Conservation (phyloP, 2,888 invertebrate species). For the Hermodice carunculata region DNA sequence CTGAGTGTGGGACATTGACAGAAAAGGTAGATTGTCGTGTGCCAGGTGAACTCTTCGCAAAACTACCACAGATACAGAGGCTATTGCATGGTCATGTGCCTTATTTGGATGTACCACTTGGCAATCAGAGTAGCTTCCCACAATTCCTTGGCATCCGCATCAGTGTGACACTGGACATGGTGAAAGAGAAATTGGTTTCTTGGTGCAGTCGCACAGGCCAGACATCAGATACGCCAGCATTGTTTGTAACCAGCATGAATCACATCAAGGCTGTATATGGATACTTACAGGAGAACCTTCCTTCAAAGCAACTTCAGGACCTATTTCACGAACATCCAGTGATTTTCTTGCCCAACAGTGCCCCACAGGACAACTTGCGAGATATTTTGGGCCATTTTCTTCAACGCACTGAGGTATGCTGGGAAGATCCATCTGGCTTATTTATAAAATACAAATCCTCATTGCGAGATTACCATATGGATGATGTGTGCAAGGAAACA, state of each 20-base stretch:
- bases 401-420: slow-evolving; percentile 54
- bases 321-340: slow-evolving; percentile 54
- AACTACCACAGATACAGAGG: slow-evolving; percentile 31
- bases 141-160: slow-evolving; percentile 51
- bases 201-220: slow-evolving; percentile 44
- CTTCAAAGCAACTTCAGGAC: slow-evolving; percentile 49
- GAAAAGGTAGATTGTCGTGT: slow-evolving; percentile 1
- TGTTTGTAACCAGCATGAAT: slow-evolving; percentile 50
- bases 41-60: neutral
- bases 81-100: slow-evolving; percentile 54
- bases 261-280: slow-evolving; percentile 59
- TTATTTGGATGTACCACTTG: slow-evolving; percentile 46
- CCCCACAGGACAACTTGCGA: neutral
- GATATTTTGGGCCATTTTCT: slow-evolving; percentile 16
- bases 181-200: slow-evolving; percentile 47
- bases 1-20: neutral
- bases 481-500: slow-evolving; percentile 21
- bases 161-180: slow-evolving; percentile 41
- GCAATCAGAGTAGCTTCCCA: slow-evolving; percentile 43
- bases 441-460: slow-evolving; percentile 44
- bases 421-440: slow-evolving; percentile 58
- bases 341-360: slow-evolving; percentile 51
- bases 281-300: slow-evolving; percentile 50
- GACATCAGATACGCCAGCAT: slow-evolving; percentile 2
- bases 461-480: neutral